Conservation (phyloP, 2,113 vertebrate genomes). For the Mystacornis crossleyi region DNA sequence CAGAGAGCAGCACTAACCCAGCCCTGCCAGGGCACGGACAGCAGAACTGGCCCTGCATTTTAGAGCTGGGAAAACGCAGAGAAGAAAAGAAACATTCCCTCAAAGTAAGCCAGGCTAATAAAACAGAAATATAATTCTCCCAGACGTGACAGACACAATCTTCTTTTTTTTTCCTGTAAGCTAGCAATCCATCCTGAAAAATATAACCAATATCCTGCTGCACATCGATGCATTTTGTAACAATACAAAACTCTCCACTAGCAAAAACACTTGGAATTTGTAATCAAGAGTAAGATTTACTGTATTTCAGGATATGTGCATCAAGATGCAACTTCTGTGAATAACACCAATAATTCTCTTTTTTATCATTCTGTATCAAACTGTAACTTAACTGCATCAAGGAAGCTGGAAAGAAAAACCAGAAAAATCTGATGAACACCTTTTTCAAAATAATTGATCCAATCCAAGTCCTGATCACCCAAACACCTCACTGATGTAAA, state of each 20-base stretch:
- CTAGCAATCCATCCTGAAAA: slow-evolving; percentile 59
- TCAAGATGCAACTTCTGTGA: slow-evolving; percentile 46
- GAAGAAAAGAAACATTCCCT: slow-evolving; percentile 8
- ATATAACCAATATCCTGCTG: slow-evolving; percentile 54
- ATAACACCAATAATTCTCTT: slow-evolving; percentile 13
- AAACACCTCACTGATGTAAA: not conserved
- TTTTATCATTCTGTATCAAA: slow-evolving; percentile 38
- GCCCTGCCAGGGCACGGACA: not conserved
- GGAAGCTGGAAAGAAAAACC: not conserved
- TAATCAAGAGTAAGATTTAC: slow-evolving; percentile 66
- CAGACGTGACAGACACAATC: slow-evolving; percentile 43
- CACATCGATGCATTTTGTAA: slow-evolving; percentile 34
- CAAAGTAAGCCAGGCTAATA: slow-evolving; percentile 64
- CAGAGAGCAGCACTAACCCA: not conserved
- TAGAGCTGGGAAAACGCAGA: slow-evolving; percentile 28
- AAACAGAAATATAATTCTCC: slow-evolving; percentile 56
- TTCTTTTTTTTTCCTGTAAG: slow-evolving; percentile 20
- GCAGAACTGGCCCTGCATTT: not conserved
- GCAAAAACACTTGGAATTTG: slow-evolving; percentile 48
- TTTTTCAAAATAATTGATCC: slow-evolving; percentile 2
- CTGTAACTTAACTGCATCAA: not conserved
- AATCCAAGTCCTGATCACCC: not conserved
- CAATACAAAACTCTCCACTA: slow-evolving; percentile 22
- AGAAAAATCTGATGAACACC: not conserved
- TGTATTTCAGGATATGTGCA: slow-evolving; percentile 35